phyloP scores from a whole-genome alignment of 2,113 vertebrate species.

The Lagopus muta region DNA sequence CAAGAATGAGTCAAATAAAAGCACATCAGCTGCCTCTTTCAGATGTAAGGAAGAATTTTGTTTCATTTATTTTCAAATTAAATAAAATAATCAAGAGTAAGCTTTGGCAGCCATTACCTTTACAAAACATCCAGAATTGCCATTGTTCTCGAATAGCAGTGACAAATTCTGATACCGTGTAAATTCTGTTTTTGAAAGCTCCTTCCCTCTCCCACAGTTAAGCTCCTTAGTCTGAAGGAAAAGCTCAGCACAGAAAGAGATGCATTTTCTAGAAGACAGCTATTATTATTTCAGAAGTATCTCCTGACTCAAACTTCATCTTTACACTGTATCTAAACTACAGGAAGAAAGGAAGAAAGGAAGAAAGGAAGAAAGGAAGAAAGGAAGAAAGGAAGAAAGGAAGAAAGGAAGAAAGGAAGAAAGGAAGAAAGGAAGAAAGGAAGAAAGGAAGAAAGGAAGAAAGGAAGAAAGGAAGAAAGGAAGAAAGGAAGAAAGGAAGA shows the following conservation, averaged over 20 bases:
- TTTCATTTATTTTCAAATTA: neutral
- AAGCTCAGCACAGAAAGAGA: neutral
- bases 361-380: too few relatives aligned
- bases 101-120: neutral
- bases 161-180: neutral
- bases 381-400: too few relatives aligned
- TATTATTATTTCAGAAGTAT: neutral
- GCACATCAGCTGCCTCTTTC: accelerated
- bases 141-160: neutral
- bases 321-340: neutral
- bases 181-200: neutral
- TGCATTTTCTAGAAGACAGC: accelerated
- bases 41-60: accelerated
- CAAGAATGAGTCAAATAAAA: neutral
- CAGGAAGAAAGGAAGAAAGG: too few relatives aligned
- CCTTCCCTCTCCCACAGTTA: neutral
- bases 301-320: neutral
- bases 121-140: neutral
- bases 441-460: too few relatives aligned
- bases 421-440: too few relatives aligned
- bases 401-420: too few relatives aligned
- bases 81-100: neutral
- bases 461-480: too few relatives aligned
- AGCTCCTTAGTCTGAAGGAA: neutral
- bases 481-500: too few relatives aligned